Evolutionary conservation across 2,113 vertebrate species (phyloP), one percentile per base, ranked within the genome.

Genomic region (Alexandromys fortis): DNA sequence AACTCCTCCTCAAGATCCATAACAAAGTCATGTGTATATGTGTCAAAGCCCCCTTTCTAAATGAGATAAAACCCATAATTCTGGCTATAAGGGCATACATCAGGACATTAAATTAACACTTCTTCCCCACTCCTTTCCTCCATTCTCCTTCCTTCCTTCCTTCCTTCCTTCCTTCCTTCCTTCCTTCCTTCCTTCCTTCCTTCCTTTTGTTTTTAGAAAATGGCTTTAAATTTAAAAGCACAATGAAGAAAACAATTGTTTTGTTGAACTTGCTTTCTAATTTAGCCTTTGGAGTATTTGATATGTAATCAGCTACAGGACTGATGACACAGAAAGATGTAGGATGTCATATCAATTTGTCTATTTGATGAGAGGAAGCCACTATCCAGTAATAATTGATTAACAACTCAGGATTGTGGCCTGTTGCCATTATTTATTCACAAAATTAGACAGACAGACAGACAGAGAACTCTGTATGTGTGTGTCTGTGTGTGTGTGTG

Each of bases 261-360:
- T 91, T 35, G 79, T 96, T 72, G 35, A 17, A 67, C 9, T 90
- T 90, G 14, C 52, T 33, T 90, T 95, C n/a, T 65, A 79, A 58
- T 16, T 17, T 75, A 17, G 1, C 19, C 70, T 96, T 89, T 45
- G 58, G 3, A 55, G 24, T 68, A 70, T 91, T 70, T 33, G 83
- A 3, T 61, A 55, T 19, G 55, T 58, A 58, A 58, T 58, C 24
- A 76, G 26, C 16, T 26, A 58, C 33, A 82, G 35, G 8, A 42
- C 58, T 93, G 28, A 14, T 45, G 65, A 47, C 33, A 86, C 85
- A 5, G 3, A 42, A 38, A 88, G 2, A 55, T 11, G 87, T 7
- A n/a, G 89, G 72, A n/a, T 73, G 13, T 38, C n/a, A 95, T 65
- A 16, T 88, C 9, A 47, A 26, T 35, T 68, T 90, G 14, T 52